phyloP scores from a whole-genome alignment of 2,113 vertebrate genomes.

The rabbit (Oryctolagus cuniculus) region DNA sequence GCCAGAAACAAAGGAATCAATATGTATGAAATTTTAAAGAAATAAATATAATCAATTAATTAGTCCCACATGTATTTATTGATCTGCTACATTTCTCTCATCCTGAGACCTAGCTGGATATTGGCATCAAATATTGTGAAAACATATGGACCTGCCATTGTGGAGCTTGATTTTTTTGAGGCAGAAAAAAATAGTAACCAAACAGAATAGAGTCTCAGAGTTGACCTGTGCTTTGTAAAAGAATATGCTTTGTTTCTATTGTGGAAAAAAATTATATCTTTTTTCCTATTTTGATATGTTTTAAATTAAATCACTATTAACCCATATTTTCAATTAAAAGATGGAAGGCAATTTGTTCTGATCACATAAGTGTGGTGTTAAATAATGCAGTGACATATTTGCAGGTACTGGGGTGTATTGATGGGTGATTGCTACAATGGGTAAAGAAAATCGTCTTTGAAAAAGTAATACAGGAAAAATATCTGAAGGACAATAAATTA shows the following conservation, averaged over 20 bases:
- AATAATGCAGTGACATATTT: not conserved
- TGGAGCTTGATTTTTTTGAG: not conserved
- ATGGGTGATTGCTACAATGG: not conserved
- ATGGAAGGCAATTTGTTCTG: not conserved
- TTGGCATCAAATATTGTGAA: not conserved
- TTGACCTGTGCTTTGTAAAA: not conserved
- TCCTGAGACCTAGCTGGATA: not conserved
- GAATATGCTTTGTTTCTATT: not conserved
- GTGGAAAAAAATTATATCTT: not conserved
- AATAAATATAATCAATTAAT: not conserved
- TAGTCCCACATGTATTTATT: not conserved
- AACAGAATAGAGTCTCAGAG: not conserved
- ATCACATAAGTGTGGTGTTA: not conserved
- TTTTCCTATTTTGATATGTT: not conserved
- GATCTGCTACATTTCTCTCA: not conserved
- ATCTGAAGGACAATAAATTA: not conserved
- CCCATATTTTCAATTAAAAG: not conserved
- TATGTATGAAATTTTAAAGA: not conserved
- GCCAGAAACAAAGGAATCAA: not conserved
- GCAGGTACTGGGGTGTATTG: not conserved
- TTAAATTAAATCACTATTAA: conserved; percentile 15
- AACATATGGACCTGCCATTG: not conserved
- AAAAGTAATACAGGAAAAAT: not conserved
- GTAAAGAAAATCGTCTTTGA: not conserved
- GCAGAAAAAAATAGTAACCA: not conserved